Percentiles rank a stretch among this genome's conserved stretches.
Evolutionary conservation across 2,888 invertebrate species (phyloP).

Genomic region (Galerucella nymphaeae): DNA sequence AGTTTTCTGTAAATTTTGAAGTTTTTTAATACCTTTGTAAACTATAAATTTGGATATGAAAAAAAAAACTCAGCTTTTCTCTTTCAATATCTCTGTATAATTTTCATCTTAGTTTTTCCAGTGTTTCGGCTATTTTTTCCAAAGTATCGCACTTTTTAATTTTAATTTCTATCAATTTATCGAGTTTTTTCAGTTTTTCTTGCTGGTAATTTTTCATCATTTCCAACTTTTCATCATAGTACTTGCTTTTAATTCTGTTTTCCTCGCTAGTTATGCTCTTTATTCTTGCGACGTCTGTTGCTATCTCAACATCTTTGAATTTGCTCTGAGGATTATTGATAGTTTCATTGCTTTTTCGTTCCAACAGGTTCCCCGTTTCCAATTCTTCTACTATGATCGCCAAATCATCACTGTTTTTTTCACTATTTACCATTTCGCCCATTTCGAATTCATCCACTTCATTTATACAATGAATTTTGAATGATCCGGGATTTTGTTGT

Average conservation of each 20-base stretch:
- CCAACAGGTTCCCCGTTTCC: slow-evolving; percentile 3
- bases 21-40: neutral
- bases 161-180: slow-evolving; percentile 6
- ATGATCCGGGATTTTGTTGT: neutral
- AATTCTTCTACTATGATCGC: slow-evolving; percentile 12
- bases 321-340: neutral
- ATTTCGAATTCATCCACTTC: slow-evolving; percentile 4
- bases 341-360: neutral
- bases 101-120: slow-evolving; percentile 13
- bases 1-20: neutral
- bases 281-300: slow-evolving; percentile 1
- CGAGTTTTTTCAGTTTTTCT: neutral
- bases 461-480: slow-evolving; percentile 16
- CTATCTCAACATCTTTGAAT: slow-evolving; percentile 4
- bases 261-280: slow-evolving; percentile 5
- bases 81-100: neutral
- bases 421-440: slow-evolving; percentile 5
- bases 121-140: slow-evolving; percentile 8
- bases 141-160: slow-evolving; percentile 6
- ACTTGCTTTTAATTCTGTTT: slow-evolving; percentile 20
- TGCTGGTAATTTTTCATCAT: neutral
- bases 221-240: slow-evolving; percentile 15
- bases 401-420: slow-evolving; percentile 2
- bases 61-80: neutral
- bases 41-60: neutral